A percentile compares a stretch with the other conserved stretches of the same genome.
Evolutionary conservation across 2,888 invertebrate genomes (phyloP).

Genomic region (Taphrorychus bicolor): DNA sequence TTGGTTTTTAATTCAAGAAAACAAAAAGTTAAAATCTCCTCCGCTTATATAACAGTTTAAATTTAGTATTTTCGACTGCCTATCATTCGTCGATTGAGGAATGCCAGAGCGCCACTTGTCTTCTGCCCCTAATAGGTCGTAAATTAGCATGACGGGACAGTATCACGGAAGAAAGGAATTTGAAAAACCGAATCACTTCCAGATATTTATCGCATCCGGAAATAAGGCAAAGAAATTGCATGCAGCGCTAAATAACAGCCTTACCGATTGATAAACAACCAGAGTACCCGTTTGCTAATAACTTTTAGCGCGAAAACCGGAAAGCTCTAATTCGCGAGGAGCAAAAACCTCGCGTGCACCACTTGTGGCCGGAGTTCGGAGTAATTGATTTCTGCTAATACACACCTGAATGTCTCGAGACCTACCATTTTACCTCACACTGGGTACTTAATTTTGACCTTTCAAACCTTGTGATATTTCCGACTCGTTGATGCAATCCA

Average conservation of each 20-base stretch:
- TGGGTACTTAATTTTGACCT: neutral
- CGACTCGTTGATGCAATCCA: neutral
- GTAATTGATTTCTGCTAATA: constrained; percentile 26
- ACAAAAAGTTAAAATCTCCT: no score
- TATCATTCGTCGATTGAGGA: no score
- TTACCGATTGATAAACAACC: constrained; percentile 6
- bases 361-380: constrained; percentile 6
- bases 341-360: constrained; percentile 20
- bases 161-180: neutral
- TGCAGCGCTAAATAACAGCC: constrained; percentile 3
- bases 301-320: constrained; percentile 15
- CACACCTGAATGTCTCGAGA: constrained; percentile 15
- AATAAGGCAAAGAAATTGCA: constrained; percentile 1
- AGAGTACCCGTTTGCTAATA: constrained; percentile 8
- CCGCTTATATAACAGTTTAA: no score
- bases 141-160: neutral
- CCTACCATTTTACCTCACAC: neutral
- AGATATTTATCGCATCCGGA: constrained; percentile 4
- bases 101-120: no score
- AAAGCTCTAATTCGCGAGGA: constrained; percentile 4
- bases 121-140: neutral
- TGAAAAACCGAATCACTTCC: neutral
- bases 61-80: no score
- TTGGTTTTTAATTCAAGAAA: no score
- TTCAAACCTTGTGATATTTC: neutral